Evolutionary conservation across 2,888 invertebrate genomes (phyloP).

Genomic region (Ophion slaviceki): DNA sequence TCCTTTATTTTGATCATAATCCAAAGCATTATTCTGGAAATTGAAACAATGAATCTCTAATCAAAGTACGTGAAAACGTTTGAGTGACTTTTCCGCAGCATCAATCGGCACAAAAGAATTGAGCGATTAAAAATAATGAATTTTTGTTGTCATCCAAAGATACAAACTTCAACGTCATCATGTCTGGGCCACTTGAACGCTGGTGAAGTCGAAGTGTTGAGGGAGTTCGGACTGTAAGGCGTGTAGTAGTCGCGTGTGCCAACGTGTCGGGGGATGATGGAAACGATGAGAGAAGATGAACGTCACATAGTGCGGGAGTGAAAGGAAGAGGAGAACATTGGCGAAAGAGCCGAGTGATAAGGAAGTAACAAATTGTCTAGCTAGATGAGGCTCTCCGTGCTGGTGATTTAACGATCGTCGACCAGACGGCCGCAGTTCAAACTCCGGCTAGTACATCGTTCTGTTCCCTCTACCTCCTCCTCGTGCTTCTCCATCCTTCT

Average conservation of each 20-base stretch:
- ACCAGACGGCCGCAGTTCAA: constrained; percentile 51
- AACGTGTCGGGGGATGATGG: constrained; percentile 33
- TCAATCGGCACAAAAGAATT: too few species aligned
- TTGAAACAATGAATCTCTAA: too few species aligned
- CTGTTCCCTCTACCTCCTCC: constrained; percentile 29
- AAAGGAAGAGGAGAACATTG: constrained; percentile 60
- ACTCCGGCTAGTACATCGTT: constrained; percentile 27
- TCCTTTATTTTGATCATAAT: too few species aligned
- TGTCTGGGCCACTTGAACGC: neutral
- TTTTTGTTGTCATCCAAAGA: too few species aligned
- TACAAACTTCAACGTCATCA: too few species aligned
- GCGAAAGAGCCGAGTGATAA: constrained; percentile 76
- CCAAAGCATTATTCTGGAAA: too few species aligned
- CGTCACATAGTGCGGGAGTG: constrained; percentile 46
- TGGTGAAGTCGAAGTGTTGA: neutral
- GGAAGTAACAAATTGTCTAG: constrained; percentile 81
- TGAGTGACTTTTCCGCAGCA: too few species aligned
- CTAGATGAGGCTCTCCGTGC: constrained; percentile 73
- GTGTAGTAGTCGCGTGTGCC: constrained; percentile 28
- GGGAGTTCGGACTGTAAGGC: constrained; percentile 23
- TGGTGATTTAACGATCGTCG: constrained; percentile 62
- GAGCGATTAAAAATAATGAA: too few species aligned
- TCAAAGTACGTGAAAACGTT: too few species aligned
- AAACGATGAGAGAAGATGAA: constrained; percentile 38
- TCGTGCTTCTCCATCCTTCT: constrained; percentile 13